phyloP scores from a whole-genome alignment of 2,113 vertebrate species.

The Anoura caudifer region DNA sequence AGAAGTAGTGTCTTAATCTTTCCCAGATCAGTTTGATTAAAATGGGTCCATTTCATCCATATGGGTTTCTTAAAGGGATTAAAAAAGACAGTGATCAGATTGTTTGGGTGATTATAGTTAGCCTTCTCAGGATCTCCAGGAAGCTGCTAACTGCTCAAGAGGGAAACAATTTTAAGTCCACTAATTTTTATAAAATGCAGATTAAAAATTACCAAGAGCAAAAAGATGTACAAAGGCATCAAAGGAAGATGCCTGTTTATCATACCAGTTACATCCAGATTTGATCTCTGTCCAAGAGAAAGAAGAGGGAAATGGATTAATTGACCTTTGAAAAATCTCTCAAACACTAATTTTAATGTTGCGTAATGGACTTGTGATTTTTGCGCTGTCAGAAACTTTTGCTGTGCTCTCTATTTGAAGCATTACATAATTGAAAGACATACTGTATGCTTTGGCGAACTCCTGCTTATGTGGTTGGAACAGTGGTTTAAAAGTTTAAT shows the following conservation, averaged over 20 bases:
- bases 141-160: constrained; percentile 8
- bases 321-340: constrained; percentile 42
- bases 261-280: background rate
- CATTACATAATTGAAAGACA: constrained; percentile 42
- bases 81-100: background rate
- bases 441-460: background rate
- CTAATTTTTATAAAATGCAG: constrained; percentile 22
- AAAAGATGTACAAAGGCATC: background rate
- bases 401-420: background rate
- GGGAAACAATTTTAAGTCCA: constrained; percentile 29
- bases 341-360: constrained; percentile 2
- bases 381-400: constrained; percentile 35
- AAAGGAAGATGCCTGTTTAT: background rate
- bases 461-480: constrained; percentile 39
- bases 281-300: background rate
- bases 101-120: background rate
- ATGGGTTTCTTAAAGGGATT: constrained; percentile 55
- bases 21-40: constrained; percentile 63
- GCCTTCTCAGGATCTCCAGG: background rate
- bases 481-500: constrained; percentile 40
- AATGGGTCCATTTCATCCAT: constrained; percentile 50
- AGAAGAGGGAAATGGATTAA: background rate
- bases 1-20: constrained; percentile 58
- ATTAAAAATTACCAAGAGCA: constrained; percentile 21
- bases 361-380: constrained; percentile 11